Conservation (phyloP, 1,140 invertebrate species). For the Yoshiicerus persimilis region DNA sequence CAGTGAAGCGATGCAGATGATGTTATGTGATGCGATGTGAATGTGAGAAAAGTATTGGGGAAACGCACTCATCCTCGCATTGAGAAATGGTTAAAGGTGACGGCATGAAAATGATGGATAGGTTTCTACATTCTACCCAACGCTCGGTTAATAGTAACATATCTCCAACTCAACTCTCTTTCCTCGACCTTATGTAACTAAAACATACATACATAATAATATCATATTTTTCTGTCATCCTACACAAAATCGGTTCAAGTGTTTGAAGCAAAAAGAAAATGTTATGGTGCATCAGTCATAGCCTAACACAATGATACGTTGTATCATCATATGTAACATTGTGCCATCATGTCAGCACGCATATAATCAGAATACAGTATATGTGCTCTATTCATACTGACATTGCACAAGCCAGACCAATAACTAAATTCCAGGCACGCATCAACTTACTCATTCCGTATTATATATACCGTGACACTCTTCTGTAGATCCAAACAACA, state of each 20-base stretch:
- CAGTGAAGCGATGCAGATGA: constrained; percentile 34
- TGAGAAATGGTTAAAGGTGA: constrained; percentile 32
- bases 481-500: not conserved
- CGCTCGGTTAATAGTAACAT: not conserved
- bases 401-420: not conserved
- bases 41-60: constrained; percentile 23
- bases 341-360: not conserved
- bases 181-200: not conserved
- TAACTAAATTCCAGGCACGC: not conserved
- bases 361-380: not conserved
- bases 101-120: constrained; percentile 43
- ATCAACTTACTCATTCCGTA: not conserved
- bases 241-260: not conserved
- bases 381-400: not conserved
- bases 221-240: constrained; percentile 1
- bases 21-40: not conserved
- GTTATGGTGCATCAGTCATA: not conserved
- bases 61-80: constrained; percentile 1
- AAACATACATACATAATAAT: not conserved
- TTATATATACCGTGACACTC: not conserved
- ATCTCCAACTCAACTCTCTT: not conserved
- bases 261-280: not conserved
- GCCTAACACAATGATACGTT: not conserved
- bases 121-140: constrained; percentile 26
- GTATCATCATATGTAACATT: not conserved